Evolutionary conservation across 2,888 invertebrate species (phyloP).

Genomic region (Fragum whitleyi): DNA sequence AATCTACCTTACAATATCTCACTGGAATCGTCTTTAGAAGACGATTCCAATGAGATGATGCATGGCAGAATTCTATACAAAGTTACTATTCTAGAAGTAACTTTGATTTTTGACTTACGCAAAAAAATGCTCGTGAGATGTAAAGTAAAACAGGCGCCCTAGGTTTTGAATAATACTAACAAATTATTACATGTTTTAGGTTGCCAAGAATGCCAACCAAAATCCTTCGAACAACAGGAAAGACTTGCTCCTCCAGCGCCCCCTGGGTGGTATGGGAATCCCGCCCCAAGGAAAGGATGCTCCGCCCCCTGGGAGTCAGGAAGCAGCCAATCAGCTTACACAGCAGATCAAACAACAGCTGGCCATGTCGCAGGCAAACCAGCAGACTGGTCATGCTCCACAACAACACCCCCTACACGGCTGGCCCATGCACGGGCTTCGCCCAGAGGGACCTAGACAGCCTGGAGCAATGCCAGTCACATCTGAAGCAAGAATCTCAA

Average conservation of each 20-base stretch:
- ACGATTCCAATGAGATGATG: too few species aligned
- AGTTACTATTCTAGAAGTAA: too few species aligned
- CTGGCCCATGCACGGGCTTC: constrained; percentile 52
- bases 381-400: constrained; percentile 47
- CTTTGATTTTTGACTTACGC: too few species aligned
- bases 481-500: constrained; percentile 50
- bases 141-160: too few species aligned
- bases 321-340: constrained; percentile 64
- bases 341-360: constrained; percentile 63
- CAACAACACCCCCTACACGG: constrained; percentile 51
- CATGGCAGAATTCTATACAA: too few species aligned
- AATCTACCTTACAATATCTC: too few species aligned
- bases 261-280: constrained; percentile 33
- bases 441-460: constrained; percentile 54
- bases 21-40: too few species aligned
- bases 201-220: not conserved
- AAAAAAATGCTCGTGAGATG: too few species aligned
- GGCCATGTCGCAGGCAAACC: constrained; percentile 43
- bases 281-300: constrained; percentile 35
- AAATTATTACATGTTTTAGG: constrained; percentile 23
- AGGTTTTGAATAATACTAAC: too few species aligned
- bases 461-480: constrained; percentile 41
- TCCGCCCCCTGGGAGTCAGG: constrained; percentile 63
- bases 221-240: constrained; percentile 27
- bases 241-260: constrained; percentile 42